phyloP scores from a whole-genome alignment of 2,113 vertebrate species.

The Oryzias melastigma region DNA sequence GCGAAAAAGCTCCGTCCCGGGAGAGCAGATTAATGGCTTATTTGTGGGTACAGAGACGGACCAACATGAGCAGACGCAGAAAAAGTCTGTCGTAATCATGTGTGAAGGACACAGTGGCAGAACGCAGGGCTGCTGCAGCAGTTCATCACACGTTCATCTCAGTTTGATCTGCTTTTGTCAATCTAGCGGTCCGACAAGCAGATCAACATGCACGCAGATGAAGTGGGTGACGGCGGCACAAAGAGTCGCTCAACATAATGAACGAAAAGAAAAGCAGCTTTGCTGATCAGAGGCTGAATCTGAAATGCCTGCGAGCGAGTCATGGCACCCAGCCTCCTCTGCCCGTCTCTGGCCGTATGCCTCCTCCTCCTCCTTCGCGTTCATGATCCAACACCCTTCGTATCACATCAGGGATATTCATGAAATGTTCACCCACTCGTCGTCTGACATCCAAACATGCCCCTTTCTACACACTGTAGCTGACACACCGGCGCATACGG shows the following conservation, averaged over 20 bases:
- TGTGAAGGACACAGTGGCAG: slow-evolving; percentile 50
- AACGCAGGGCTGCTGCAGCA: slow-evolving; percentile 16
- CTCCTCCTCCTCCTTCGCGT: not conserved
- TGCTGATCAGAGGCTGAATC: not conserved
- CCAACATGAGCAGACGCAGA: slow-evolving; percentile 8
- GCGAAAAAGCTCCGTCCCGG: slow-evolving; percentile 11
- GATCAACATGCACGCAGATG: slow-evolving; percentile 32
- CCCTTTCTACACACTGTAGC: slow-evolving; percentile 1
- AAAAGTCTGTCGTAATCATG: slow-evolving; percentile 30
- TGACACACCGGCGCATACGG: not conserved
- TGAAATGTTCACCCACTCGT: slow-evolving; percentile 36
- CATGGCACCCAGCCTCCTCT: not conserved
- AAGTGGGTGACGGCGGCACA: slow-evolving; percentile 34
- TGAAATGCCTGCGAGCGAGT: slow-evolving; percentile 4
- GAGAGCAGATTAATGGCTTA: slow-evolving; percentile 62
- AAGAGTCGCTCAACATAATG: slow-evolving; percentile 32
- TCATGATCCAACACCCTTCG: slow-evolving; percentile 19
- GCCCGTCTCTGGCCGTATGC: slow-evolving; percentile 9
- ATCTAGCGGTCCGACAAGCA: slow-evolving; percentile 32
- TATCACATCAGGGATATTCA: slow-evolving; percentile 58
- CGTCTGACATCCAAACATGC: slow-evolving; percentile 41
- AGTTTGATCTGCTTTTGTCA: slow-evolving; percentile 37
- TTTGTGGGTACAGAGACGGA: slow-evolving; percentile 38
- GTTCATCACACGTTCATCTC: slow-evolving; percentile 39
- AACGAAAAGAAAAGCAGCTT: slow-evolving; percentile 13